These are phyloP conservation scores for Drosophila sp. DNA, from an alignment of 1,140 invertebrate genomes.

Conservation along the genomic window DNA sequence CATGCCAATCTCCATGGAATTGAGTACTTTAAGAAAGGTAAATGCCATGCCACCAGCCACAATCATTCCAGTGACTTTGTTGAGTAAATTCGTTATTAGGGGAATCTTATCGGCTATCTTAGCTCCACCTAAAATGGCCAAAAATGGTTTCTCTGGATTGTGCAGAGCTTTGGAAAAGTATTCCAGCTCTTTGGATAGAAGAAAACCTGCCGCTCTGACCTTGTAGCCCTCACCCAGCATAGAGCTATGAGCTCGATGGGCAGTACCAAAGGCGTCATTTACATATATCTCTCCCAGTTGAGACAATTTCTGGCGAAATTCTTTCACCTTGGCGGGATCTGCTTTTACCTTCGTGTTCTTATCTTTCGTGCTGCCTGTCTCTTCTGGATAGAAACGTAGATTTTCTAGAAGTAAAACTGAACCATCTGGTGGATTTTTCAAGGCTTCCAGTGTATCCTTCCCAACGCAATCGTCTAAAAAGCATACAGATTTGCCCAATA, in stretches of 20 bases:
- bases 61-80: conserved; percentile 99
- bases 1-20: conserved; percentile 97
- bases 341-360: conserved; percentile 89
- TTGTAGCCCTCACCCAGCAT: conserved; percentile 95
- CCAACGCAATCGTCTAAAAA: conserved; percentile 98
- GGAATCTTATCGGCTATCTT: conserved; percentile 99
- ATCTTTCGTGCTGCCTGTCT: conserved; percentile 98
- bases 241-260: conserved; percentile 97
- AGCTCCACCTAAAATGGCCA: conserved; percentile 98
- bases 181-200: conserved; percentile 97
- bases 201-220: conserved; percentile 95
- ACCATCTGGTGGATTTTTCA: conserved; percentile 92
- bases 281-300: conserved; percentile 98
- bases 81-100: conserved; percentile 98
- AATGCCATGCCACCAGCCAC: conserved; percentile 99
- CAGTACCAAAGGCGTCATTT: conserved; percentile 99
- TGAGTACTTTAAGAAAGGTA: conserved; percentile 97
- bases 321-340: conserved; percentile 86
- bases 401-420: conserved; percentile 98
- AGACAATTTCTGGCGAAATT: conserved; percentile 94
- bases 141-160: conserved; percentile 96
- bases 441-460: conserved; percentile 92
- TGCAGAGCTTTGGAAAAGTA: conserved; percentile 99
- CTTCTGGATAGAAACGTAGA: conserved; percentile 97
- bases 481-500: conserved; percentile 92